Evolutionary conservation across 2,888 invertebrate genomes (phyloP).

Genomic region (Pegoplata infirma): DNA sequence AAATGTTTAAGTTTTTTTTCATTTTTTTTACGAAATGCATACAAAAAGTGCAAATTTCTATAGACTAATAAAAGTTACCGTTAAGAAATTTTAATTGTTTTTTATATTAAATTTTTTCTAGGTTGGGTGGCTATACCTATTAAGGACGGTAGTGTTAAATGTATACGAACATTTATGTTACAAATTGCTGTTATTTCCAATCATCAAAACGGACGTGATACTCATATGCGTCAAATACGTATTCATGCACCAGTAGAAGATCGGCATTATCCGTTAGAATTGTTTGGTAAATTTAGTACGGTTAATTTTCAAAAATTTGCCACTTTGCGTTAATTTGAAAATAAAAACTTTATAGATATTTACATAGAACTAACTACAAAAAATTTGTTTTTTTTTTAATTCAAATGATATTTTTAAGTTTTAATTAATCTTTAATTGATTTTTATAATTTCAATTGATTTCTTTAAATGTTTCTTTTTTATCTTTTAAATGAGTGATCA

Average conservation of each 20-base stretch:
- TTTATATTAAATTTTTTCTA: no score
- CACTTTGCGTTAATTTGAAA: constrained; percentile 83
- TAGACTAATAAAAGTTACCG: no score
- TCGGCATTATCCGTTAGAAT: constrained; percentile 81
- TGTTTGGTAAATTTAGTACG: constrained; percentile 88
- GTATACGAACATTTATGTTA: constrained; percentile 96
- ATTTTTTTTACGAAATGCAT: no score
- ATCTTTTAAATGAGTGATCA: no score
- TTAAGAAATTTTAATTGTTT: background rate
- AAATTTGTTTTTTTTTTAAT: no score
- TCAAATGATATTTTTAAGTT: no score
- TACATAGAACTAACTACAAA: no score
- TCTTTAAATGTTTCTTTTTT: no score
- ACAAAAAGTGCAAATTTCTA: background rate
- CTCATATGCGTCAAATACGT: constrained; percentile 98
- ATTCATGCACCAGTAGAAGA: constrained; percentile 90
- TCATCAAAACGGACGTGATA: constrained; percentile 99
- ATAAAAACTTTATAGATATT: no score
- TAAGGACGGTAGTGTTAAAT: constrained; percentile 90
- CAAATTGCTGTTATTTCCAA: constrained; percentile 98
- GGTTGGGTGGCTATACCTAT: constrained; percentile 98
- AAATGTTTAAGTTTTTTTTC: no score
- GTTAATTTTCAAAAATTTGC: constrained; percentile 90
- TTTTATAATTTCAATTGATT: no score
- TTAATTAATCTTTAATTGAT: no score